Base-by-base conservation (phyloP, 2,888 invertebrate genomes). In the Limenitis arthemis region DNA sequence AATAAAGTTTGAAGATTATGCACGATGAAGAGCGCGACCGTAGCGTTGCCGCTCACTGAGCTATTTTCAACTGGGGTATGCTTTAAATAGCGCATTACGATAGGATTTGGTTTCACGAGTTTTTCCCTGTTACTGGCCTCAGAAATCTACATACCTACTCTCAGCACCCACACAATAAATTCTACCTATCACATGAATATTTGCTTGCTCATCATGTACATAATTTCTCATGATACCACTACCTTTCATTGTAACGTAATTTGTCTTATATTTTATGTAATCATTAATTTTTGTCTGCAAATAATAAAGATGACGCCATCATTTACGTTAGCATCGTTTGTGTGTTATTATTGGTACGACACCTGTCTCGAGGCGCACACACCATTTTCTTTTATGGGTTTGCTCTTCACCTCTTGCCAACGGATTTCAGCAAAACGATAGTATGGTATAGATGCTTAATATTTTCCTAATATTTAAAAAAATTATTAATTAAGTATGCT, bases 11-110 rank as follows among this genome's bases (percentile, higher is more conserved):
- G 68, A 76, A 79, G 78, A 84, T 82, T 84, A 84, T 85, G 82
- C 81, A 81, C 71, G 72, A 63, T 75, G 75, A 70, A 71, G 77
- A 79, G 77, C 80, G 79, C 79, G 82, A 73, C 80, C 80, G 83
- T 70, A 78, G 77, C 77, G 83, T 79, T 82, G 79, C 81, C 83
- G 80, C 84, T 79, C 79, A 74, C 75, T 69, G 74, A 68, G 80
- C 75, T 86, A 86, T 86, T 86, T 86, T 77, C 79, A 79, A 77
- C 82, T 77, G 77, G 79, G 85, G 82, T 85, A 83, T 80, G 83
- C 84, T 86, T 82, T 79, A 86, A 86, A 86, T 86, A 86, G 85
- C 80, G 70, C 76, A 84, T 85, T 81, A 83, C 86, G 85, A 83
- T 86, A 84, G 86, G 77, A 86, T 86, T 85, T 83, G 77, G 84